Evolutionary conservation across 1,140 invertebrate species (phyloP), one percentile per base, ranked within the genome.

Genomic region (Bombus superbus): DNA sequence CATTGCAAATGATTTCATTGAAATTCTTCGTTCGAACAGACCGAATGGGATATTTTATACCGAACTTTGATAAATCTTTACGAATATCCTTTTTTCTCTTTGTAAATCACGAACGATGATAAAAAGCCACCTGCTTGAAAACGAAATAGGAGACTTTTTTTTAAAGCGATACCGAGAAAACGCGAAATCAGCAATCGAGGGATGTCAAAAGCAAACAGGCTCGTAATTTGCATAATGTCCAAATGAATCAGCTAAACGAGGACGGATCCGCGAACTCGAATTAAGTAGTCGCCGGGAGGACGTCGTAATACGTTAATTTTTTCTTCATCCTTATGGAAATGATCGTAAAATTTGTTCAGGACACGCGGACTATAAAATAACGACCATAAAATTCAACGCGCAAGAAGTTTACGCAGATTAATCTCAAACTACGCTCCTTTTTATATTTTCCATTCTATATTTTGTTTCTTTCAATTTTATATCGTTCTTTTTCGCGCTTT

Each of bases 291-390:
- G 62, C 42, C 32, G 13, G 0, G 0, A 6, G 2, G 28, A 18
- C 2, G 15, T 66, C 0, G 13, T 32, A 32, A 10, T 1, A 35
- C 1, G 8, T 9, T 0, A 11, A 11, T 75, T 2, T 18, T 18
- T 8, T 9, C 35, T 28, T 35, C 18, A 13, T 38, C 2, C 25
- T 25, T 6, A 1, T 25, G 6, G 13, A 40, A 71, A 4, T 0
- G 0, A 9, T 25, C 3, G 9, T 0, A 9, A 0, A 1, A 18
- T 68, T 32, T 13, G 18, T 32, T 1, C 11, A 5, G n/a, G 32
- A 66, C 6, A 6, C 47, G 0, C 18, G 0, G 22, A 22, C 1
- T 53, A 53, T 2, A 53, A 53, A 53, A 5, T 5, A 0, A 5
- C 47, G 1, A 22, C 0, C 18, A 53, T 22, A 53, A 53, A 53